Base-by-base conservation (phyloP, 2,797 vertebrate genomes). In the Takifugu rubripes region DNA sequence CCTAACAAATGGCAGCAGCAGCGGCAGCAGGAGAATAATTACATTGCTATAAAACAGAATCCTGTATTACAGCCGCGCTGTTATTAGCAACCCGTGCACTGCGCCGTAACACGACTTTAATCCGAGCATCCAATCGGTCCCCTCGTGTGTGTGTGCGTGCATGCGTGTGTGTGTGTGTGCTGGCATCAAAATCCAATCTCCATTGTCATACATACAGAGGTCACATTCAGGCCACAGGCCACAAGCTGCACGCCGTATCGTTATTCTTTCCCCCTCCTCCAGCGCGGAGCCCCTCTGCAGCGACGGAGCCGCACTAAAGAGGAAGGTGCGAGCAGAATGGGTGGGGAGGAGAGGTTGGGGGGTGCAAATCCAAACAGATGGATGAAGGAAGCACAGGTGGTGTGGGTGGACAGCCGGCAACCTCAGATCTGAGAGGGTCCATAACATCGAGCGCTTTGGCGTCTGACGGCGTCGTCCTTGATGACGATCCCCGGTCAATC, bases 401-500 rank as follows among this genome's bases (percentile, higher is more conserved):
- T 57, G 63, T 75, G 68, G 68, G 66, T 59, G 52, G 40, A 64
- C 29, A 52, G 64, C 68, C 27, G 53, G 36, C 36, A 67, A 52
- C 57, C 59, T 49, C 42, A 55, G 56, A 61, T 57, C 45, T 56
- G 10, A 71, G 49, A 68, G 24, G 5, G 26, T 49, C 43, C 59
- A 55, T 58, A 52, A 46, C 55, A 51, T 44, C 55, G 9, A 70
- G 10, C 8, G 54, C 52, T 24, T 60, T 11, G 46, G 44, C 24
- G 2, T 51, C 42, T 16, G 29, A 59, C n/a, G 51, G 33, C 25
- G 26, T 11, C 27, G 3, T 5, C 10, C 40, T 0, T 66, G 52
- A 44, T 53, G 25, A 47, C 40, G 5, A 42, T 59, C 49, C 45
- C 52, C 29, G 9, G 6, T 48, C 55, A 33, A 24, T 14, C 27